Evolutionary conservation across 2,797 vertebrate species (phyloP).

Genomic region (Tinamus major): DNA sequence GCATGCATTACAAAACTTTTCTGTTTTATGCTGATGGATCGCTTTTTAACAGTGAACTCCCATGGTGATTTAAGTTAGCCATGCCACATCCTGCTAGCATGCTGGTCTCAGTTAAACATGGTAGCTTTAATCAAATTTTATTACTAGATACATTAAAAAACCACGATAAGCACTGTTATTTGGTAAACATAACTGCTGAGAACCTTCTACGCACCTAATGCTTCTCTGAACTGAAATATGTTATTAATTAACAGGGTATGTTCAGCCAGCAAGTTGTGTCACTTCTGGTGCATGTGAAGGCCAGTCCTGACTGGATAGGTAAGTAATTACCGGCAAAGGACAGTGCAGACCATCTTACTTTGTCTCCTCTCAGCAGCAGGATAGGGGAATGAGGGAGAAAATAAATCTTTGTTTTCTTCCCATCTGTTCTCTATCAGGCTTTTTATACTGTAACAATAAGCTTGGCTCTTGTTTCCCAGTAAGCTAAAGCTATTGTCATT

Average conservation of each 20-base stretch:
- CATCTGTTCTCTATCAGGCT: neutral
- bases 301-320: neutral
- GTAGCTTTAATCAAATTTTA: neutral
- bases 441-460: neutral
- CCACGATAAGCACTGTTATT: rapidly evolving
- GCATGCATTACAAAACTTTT: neutral
- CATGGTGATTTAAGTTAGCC: neutral
- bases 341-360: neutral
- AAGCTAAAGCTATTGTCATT: no score
- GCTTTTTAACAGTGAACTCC: neutral
- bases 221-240: rapidly evolving
- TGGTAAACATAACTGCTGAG: neutral
- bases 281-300: neutral
- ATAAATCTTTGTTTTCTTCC: neutral
- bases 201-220: neutral
- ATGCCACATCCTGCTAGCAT: neutral
- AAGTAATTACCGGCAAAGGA: neutral
- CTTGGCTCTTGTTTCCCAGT: neutral
- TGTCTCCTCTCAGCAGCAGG: neutral
- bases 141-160: neutral
- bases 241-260: neutral
- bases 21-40: neutral
- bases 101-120: neutral
- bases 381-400: neutral
- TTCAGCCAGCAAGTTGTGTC: neutral